Base-by-base conservation (phyloP, 1,140 invertebrate genomes). In the Zaprionus tsacasi region DNA sequence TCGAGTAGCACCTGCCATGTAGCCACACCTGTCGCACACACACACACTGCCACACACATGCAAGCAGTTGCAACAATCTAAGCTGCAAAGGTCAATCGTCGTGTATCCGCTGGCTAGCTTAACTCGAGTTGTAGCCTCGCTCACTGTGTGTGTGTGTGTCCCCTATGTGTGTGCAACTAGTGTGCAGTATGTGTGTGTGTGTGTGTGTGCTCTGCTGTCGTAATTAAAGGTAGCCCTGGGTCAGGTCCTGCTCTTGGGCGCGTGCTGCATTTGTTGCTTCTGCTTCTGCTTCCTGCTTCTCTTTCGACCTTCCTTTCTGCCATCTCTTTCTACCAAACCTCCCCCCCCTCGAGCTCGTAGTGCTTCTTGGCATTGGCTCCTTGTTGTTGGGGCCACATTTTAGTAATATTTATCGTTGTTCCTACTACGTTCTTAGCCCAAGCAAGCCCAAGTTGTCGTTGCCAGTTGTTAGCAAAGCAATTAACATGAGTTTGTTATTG, bases 401-500 rank as follows among this genome's bases (percentile, higher is more conserved):
- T 67, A 77, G 67, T 73, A 82, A 88, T 89, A 83, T 88, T 89
- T 88, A 88, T 88, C 76, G 83, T 89, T 79, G 66, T 78, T 81
- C 58, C 45, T 25, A 3, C 67, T 50, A 3, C 67, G 54, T 54
- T 71, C 70, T 75, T 73, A 56, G 82, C 68, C 61, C 68, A 76
- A 81, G 65, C 68, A 76, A 81, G 55, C 76, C 65, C 72, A 72
- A 79, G 72, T 64, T 83, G 82, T 81, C 76, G 59, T 74, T 89
- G 83, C 74, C 70, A 79, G 81, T 88, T 88, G 83, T 88, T 88
- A 89, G 83, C 85, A 89, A 81, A 88, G 83, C 83, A 88, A 88
- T 88, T 88, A 88, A 85, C 83, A 88, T 88, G 83, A 88, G 81
- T 88, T 88, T 88, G 83, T 89, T 89, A 81, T 87, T 88, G 80